Conservation (phyloP, 1,140 invertebrate species). For the Danaus plexippus region DNA sequence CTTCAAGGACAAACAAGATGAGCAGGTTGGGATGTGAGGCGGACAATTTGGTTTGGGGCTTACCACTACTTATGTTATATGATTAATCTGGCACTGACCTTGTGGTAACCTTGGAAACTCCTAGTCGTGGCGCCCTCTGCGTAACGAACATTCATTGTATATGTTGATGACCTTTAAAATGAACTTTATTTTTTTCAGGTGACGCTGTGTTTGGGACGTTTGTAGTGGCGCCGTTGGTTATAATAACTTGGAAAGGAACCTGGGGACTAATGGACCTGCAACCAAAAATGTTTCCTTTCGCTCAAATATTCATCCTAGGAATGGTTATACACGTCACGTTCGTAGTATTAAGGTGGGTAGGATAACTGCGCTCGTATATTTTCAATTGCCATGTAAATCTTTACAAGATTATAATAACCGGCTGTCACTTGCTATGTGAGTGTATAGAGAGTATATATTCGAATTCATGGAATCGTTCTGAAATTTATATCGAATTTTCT, state of each 20-base stretch:
- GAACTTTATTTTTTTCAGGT: conserved; percentile 25
- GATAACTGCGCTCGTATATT: background rate
- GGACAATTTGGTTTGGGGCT: too few relatives aligned
- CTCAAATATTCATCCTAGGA: conserved; percentile 65
- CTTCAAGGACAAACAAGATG: too few relatives aligned
- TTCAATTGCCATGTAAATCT: background rate
- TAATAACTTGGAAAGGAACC: conserved; percentile 77
- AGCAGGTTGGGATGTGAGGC: too few relatives aligned
- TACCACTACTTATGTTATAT: too few relatives aligned
- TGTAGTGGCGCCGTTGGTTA: conserved; percentile 75
- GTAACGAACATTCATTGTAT: too few relatives aligned
- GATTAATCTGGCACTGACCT: too few relatives aligned
- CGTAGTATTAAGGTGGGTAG: conserved; percentile 52
- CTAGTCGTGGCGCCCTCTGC: too few relatives aligned
- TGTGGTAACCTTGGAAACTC: too few relatives aligned
- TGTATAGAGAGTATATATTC: background rate
- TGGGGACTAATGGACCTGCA: conserved; percentile 77
- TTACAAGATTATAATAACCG: background rate
- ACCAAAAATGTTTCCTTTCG: conserved; percentile 61
- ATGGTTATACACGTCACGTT: conserved; percentile 63
- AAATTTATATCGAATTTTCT: too few relatives aligned
- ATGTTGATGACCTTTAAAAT: too few relatives aligned
- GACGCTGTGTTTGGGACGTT: conserved; percentile 45
- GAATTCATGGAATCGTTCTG: background rate
- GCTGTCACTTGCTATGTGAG: background rate